These are phyloP conservation scores for Oligia strigilis DNA, from an alignment of 2,888 invertebrate genomes.

Conservation along the genomic window DNA sequence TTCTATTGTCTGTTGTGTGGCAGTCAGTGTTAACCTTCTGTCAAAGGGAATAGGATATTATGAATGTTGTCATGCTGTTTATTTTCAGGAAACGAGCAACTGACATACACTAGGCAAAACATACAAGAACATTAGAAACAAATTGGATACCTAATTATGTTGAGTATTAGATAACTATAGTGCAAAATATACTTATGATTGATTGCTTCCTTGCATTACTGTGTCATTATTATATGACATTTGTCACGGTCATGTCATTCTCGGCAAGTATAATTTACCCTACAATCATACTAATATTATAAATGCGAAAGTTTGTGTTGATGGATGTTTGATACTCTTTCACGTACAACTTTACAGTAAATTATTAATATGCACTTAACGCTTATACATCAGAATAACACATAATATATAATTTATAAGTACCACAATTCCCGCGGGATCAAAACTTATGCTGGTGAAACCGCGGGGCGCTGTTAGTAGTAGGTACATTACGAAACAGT, in stretches of 20 bases:
- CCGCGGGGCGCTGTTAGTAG: too few species aligned
- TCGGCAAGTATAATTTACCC: constrained; percentile 24
- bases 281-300: background rate
- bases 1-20: too few species aligned
- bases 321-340: too few species aligned
- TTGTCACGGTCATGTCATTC: constrained; percentile 20
- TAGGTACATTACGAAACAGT: background rate
- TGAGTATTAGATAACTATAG: background rate
- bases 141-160: background rate
- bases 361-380: too few species aligned
- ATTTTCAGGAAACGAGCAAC: constrained; percentile 21
- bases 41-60: background rate
- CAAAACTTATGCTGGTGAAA: too few species aligned
- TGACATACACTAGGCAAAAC: background rate
- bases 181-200: constrained; percentile 17
- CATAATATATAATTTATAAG: too few species aligned
- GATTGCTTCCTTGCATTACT: constrained; percentile 33
- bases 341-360: too few species aligned
- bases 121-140: background rate
- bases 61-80: constrained; percentile 3
- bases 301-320: too few species aligned
- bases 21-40: background rate
- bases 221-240: constrained; percentile 7
- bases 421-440: too few species aligned
- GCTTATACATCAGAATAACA: too few species aligned